Conservation (phyloP, 92 coral and sea anemone genomes). For the Epizoanthus stellaris region DNA sequence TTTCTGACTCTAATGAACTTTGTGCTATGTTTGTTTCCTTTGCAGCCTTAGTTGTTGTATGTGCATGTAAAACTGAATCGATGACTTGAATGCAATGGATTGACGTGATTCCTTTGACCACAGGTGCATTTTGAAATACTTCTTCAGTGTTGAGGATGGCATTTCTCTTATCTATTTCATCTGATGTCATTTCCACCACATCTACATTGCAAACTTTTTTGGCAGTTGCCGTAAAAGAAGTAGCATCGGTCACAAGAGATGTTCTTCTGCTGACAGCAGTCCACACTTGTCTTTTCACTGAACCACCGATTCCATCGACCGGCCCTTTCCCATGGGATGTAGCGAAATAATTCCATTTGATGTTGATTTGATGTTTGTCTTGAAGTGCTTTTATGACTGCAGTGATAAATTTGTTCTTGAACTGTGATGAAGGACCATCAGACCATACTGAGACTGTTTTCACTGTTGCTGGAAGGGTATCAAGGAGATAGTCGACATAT, state of each 20-base stretch:
- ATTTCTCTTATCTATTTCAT: conserved; percentile 23
- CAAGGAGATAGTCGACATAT: conserved; percentile 53
- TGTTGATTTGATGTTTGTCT: conserved; percentile 51
- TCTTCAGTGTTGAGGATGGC: conserved; percentile 8
- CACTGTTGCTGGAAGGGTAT: conserved; percentile 48
- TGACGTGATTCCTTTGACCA: conserved; percentile 41
- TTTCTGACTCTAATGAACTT: conserved; percentile 50
- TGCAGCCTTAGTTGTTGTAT: conserved; percentile 31
- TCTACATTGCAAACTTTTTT: conserved; percentile 44
- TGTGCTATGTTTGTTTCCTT: conserved; percentile 50
- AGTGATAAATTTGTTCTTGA: conserved; percentile 57
- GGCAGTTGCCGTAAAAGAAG: conserved; percentile 40
- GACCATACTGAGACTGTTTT: conserved; percentile 57
- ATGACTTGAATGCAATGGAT: conserved; percentile 44
- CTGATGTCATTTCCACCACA: conserved; percentile 49
- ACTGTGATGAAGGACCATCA: conserved; percentile 65
- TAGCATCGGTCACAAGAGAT: conserved; percentile 43
- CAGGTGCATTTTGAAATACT: conserved; percentile 31
- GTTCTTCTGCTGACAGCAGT: conserved; percentile 44
- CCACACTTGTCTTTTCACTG: conserved; percentile 61
- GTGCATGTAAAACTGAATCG: conserved; percentile 42
- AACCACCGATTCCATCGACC: conserved; percentile 50
- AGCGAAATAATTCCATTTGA: conserved; percentile 51
- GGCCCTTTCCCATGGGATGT: conserved; percentile 61
- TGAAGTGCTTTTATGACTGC: conserved; percentile 49